A percentile compares a stretch with the other conserved stretches of the same genome.
These are phyloP conservation scores for Hemaris fuciformis DNA, from an alignment of 2,888 invertebrate genomes.

Conservation along the genomic window DNA sequence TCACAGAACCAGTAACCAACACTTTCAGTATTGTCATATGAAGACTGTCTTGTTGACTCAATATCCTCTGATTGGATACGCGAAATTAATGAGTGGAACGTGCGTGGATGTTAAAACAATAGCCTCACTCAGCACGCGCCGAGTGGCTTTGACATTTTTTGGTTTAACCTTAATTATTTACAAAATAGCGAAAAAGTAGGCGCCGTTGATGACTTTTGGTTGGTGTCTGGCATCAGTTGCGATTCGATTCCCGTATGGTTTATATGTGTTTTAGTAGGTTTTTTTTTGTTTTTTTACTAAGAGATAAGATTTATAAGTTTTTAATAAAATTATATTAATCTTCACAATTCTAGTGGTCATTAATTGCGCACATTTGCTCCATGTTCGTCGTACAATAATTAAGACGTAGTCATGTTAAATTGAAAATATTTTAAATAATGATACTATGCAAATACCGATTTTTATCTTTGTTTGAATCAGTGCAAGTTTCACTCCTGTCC, in stretches of 20 bases:
- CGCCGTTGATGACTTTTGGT: constrained; percentile 19
- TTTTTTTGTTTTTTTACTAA: no score
- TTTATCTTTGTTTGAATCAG: no score
- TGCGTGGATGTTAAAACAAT: neutral
- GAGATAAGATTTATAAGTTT: no score
- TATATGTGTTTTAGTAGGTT: neutral
- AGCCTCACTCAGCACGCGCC: constrained; percentile 30
- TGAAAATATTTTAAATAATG: no score
- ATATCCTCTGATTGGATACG: neutral
- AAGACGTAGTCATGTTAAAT: no score
- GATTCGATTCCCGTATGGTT: constrained; percentile 42
- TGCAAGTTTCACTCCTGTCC: no score
- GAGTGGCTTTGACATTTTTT: constrained; percentile 71
- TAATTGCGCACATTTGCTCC: no score
- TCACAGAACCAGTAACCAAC: neutral
- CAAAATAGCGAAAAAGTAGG: constrained; percentile 66
- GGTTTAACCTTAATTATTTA: constrained; percentile 77
- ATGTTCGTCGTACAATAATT: no score
- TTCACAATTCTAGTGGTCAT: no score
- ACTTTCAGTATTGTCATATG: neutral
- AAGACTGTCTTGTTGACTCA: neutral
- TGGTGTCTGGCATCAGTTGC: neutral
- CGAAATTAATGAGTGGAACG: constrained; percentile 3
- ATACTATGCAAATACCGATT: no score
- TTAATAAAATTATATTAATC: no score